Conservation (phyloP, 2,113 vertebrate species). For the Riparia riparia region DNA sequence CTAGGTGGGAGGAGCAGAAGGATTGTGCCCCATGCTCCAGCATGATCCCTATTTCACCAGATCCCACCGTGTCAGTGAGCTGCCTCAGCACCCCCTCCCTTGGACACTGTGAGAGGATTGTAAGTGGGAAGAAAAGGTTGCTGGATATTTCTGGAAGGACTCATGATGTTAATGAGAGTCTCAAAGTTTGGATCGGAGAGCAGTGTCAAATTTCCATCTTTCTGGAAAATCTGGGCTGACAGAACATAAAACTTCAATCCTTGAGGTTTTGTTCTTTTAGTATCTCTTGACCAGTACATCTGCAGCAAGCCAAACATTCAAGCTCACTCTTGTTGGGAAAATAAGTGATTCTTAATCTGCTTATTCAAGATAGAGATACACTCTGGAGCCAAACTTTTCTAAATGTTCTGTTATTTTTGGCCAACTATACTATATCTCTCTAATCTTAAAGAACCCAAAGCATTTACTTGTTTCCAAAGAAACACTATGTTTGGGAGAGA, state of each 20-base stretch:
- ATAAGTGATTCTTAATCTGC: conserved; percentile 53
- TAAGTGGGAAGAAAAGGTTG: background rate
- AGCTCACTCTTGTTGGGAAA: conserved; percentile 21
- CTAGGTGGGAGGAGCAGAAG: background rate
- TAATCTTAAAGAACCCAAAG: conserved; percentile 62
- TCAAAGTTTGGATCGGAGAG: background rate
- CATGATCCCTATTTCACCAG: fast-evolving
- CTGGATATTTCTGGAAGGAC: background rate
- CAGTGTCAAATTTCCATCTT: background rate
- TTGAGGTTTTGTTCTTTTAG: background rate
- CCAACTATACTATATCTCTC: background rate
- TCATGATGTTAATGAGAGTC: background rate
- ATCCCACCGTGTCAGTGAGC: background rate
- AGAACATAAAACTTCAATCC: background rate
- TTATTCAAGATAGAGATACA: conserved; percentile 44
- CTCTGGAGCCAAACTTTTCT: conserved; percentile 52
- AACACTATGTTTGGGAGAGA: conserved; percentile 24
- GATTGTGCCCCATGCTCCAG: fast-evolving
- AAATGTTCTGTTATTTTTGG: conserved; percentile 54
- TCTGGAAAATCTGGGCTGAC: background rate
- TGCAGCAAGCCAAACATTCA: background rate
- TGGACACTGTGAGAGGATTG: background rate
- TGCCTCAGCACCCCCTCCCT: background rate
- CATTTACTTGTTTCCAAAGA: conserved; percentile 53
- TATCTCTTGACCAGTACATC: background rate